phyloP scores from a whole-genome alignment of 2,113 vertebrate genomes.

The Motacilla alba region DNA sequence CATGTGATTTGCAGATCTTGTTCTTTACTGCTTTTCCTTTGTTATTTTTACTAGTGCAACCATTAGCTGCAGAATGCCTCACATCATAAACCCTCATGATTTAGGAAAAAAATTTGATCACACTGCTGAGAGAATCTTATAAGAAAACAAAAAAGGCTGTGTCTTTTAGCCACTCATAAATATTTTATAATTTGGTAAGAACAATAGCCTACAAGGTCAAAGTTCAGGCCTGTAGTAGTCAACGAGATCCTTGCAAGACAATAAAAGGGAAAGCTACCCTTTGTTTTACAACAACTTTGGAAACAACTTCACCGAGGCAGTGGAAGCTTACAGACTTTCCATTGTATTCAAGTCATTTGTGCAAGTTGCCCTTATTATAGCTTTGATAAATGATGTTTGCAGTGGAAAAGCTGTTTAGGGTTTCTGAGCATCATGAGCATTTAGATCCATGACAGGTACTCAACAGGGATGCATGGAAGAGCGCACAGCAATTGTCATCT shows the following conservation, averaged over 20 bases:
- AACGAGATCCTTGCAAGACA: conserved; percentile 20
- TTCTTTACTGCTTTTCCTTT: not conserved
- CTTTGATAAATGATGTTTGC: conserved; percentile 22
- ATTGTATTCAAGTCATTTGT: not conserved
- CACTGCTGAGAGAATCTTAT: conserved; percentile 5
- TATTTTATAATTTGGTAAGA: conserved; percentile 62
- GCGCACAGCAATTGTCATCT: not conserved
- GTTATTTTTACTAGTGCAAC: conserved; percentile 28
- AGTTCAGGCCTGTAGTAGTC: conserved; percentile 43
- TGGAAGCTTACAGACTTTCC: conserved; percentile 24
- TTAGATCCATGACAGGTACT: not conserved
- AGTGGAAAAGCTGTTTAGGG: not conserved
- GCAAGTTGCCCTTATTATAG: conserved; percentile 12
- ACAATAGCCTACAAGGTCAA: conserved; percentile 44
- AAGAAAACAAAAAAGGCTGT: conserved; percentile 30
- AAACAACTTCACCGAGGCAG: not conserved
- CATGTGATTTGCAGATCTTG: not conserved
- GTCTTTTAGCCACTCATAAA: conserved; percentile 48
- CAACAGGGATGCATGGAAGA: not conserved
- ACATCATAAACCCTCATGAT: not conserved
- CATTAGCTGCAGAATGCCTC: conserved; percentile 18
- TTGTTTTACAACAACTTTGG: conserved; percentile 53
- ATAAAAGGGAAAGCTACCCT: conserved; percentile 46
- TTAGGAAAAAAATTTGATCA: not conserved
- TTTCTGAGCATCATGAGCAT: not conserved